phyloP scores from a whole-genome alignment of 2,888 invertebrate species.

The Catocala sponsa region DNA sequence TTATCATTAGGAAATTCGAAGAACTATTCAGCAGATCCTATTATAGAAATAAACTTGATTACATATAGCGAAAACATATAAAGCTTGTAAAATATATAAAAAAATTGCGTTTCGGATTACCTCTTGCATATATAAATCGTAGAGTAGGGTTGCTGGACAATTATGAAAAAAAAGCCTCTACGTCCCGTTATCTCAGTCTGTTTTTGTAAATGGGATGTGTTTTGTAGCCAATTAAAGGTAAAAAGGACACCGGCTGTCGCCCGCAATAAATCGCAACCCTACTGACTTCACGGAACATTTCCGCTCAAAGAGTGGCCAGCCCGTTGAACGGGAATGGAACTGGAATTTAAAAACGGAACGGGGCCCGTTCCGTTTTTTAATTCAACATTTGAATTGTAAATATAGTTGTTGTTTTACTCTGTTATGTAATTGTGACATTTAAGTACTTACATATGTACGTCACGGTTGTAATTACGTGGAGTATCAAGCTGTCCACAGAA shows the following conservation, averaged over 20 bases:
- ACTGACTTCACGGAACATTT: conserved; percentile 65
- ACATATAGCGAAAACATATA: background rate
- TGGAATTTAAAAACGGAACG: too few relatives aligned
- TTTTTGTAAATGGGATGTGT: conserved; percentile 80
- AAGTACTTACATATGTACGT: conserved; percentile 14
- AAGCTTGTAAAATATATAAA: background rate
- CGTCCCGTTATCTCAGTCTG: conserved; percentile 70
- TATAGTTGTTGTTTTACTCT: conserved; percentile 26
- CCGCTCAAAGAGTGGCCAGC: conserved; percentile 61
- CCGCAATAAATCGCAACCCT: conserved; percentile 86
- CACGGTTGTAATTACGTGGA: conserved; percentile 10
- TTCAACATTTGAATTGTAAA: conserved; percentile 50
- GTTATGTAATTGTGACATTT: conserved; percentile 34
- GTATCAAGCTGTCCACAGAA: conserved; percentile 7
- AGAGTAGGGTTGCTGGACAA: conserved; percentile 24
- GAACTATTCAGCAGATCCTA: too few relatives aligned
- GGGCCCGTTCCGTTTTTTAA: conserved; percentile 55
- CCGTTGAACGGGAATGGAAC: too few relatives aligned
- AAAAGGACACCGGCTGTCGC: conserved; percentile 78
- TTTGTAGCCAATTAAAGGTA: conserved; percentile 86
- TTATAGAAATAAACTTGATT: too few relatives aligned
- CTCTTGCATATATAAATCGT: conserved; percentile 46
- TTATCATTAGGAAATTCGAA: too few relatives aligned
- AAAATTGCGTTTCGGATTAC: conserved; percentile 33
- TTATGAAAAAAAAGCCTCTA: conserved; percentile 49